A percentile compares a stretch with the other conserved stretches of the same genome.
phyloP scores from a whole-genome alignment of 2,888 invertebrate genomes.

The Hipparchia semele region DNA sequence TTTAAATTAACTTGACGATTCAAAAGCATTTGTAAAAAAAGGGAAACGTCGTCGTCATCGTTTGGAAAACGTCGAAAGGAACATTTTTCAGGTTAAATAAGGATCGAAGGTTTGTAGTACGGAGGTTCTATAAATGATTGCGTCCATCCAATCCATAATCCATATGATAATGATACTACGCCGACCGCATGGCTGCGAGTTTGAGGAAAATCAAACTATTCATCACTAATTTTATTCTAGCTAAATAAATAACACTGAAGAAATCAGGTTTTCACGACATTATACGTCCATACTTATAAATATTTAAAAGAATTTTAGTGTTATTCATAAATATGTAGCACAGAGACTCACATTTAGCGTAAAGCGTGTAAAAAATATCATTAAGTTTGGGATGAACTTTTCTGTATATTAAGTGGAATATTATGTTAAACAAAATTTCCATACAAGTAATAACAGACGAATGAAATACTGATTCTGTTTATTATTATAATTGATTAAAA shows the following conservation, averaged over 20 bases:
- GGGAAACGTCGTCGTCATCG: no score
- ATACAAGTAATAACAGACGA: not conserved
- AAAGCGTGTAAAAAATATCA: not conserved
- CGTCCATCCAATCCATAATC: no score
- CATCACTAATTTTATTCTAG: not conserved
- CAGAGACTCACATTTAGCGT: not conserved
- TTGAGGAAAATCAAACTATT: conserved; percentile 20
- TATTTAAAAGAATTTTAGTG: not conserved
- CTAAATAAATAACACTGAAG: conserved; percentile 12
- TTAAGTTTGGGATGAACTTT: no score
- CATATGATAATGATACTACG: conserved; percentile 5
- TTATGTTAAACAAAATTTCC: not conserved
- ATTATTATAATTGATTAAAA: not conserved
- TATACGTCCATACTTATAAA: not conserved
- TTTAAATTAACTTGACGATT: no score
- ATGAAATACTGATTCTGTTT: not conserved
- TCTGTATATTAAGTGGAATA: no score
- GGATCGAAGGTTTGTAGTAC: not conserved
- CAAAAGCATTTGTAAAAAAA: no score
- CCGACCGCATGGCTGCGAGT: conserved; percentile 7
- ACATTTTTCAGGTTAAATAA: conserved; percentile 5
- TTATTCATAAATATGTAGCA: not conserved
- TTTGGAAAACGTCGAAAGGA: conserved; percentile 1
- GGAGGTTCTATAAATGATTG: conserved; percentile 15
- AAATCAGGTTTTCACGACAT: conserved; percentile 15